Base-by-base conservation (phyloP, 2,888 invertebrate genomes). In the Hyles lineata region DNA sequence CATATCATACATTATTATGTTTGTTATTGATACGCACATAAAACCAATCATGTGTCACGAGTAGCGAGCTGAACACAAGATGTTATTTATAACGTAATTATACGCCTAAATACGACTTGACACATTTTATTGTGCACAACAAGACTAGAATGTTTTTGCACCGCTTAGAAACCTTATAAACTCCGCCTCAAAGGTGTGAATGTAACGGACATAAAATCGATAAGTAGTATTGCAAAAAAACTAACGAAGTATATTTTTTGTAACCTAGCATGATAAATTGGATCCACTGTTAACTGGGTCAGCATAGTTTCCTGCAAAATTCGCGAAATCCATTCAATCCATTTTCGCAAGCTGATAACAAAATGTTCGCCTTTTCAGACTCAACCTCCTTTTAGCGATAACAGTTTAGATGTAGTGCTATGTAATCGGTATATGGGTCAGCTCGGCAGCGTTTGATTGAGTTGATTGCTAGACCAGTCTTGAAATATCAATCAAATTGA, bases 311-410 rank as follows among this genome's bases (percentile, higher is more conserved):
- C 78, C 85, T 83, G 79, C 79, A 75, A 81, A 79, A 86, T 83
- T 87, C 81, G 87, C 85, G 79, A 86, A 87, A 87, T 85, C 82
- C 85, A 81, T 84, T 85, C 84, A 87, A 89, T 89, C 85, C 87
- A 89, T 89, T 85, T 84, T 80, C 78, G 76, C 80, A 32, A 62
- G 62, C 50, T 81, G 83, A 84, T 84, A 83, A 80, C 78, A 77
- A 74, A 80, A 70, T 76, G 76, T 73, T 71, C 71, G n/a, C 74
- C 59, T 71, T 59, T 32, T 59, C 9, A 75, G 77, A 77, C 73
- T 78, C 80, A 77, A 61, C 61, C 61, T 70, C 60, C 69, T 29
- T 62, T 71, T 70, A 67, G 61, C 74, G 67, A 76, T 76, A 75
- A 74, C 74, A 59, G 62, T 70, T 58, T 35, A 35, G 59, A 71